These are phyloP conservation scores for Stigmatopora argus DNA, from an alignment of 2,113 vertebrate species.

Conservation along the genomic window DNA sequence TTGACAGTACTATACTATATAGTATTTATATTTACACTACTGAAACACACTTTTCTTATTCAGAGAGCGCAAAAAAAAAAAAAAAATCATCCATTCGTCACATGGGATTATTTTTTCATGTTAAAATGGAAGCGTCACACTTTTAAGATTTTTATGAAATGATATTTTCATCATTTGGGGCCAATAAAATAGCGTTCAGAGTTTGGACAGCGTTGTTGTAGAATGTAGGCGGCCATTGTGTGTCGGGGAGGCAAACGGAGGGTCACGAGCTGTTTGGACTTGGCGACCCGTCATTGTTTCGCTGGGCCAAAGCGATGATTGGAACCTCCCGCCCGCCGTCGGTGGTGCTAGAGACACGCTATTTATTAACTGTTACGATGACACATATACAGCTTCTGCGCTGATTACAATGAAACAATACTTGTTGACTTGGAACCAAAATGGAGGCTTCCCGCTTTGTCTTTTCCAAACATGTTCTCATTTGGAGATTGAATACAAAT, in stretches of 20 bases:
- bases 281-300: constrained; percentile 42
- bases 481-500: neutral
- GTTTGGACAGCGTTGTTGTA: too few relatives aligned
- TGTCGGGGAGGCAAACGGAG: neutral
- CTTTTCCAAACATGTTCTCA: constrained; percentile 5
- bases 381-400: constrained; percentile 42
- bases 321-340: constrained; percentile 3
- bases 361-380: constrained; percentile 42
- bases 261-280: constrained; percentile 25
- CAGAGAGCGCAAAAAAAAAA: too few relatives aligned
- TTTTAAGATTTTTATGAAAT: too few relatives aligned
- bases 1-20: too few relatives aligned
- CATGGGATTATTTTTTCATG: too few relatives aligned
- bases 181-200: too few relatives aligned
- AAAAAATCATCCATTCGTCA: too few relatives aligned
- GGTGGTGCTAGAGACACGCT: neutral
- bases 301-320: constrained; percentile 9
- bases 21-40: too few relatives aligned
- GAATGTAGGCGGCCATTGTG: neutral
- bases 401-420: constrained; percentile 47
- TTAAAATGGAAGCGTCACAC: too few relatives aligned
- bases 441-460: neutral
- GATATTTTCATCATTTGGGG: too few relatives aligned
- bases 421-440: constrained; percentile 18
- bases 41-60: too few relatives aligned